phyloP scores from a whole-genome alignment of 1,140 invertebrate species.

The Papilio aristodemus region DNA sequence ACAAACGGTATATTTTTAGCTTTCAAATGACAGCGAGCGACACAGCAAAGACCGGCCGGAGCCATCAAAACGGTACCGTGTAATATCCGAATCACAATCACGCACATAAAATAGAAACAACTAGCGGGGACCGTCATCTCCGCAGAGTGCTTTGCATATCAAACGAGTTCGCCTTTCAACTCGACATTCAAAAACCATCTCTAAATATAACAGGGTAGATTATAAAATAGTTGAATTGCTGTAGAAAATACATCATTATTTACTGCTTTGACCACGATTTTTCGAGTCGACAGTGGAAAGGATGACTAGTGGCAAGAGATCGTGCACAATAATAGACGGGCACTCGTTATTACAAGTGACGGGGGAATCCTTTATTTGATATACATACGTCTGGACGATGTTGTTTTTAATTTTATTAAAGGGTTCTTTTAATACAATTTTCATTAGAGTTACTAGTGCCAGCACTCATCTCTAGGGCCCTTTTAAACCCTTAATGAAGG shows the following conservation, averaged over 20 bases:
- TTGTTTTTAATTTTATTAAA: conserved; percentile 18
- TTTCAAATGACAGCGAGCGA: neutral
- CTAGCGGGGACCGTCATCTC: conserved; percentile 24
- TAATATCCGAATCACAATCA: conserved; percentile 32
- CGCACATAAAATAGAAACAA: conserved; percentile 34
- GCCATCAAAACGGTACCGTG: conserved; percentile 31
- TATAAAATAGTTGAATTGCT: neutral
- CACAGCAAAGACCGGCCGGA: conserved; percentile 10
- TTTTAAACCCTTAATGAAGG: neutral
- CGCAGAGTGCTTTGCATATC: conserved; percentile 28
- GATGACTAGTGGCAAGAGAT: conserved; percentile 31
- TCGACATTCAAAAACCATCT: conserved; percentile 1
- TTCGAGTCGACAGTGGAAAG: conserved; percentile 33
- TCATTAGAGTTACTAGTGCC: conserved; percentile 7
- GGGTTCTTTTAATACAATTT: conserved; percentile 1
- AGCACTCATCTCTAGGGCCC: neutral
- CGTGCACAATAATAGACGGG: conserved; percentile 32
- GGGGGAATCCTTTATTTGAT: neutral
- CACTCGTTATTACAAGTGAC: conserved; percentile 18
- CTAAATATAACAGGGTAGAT: neutral
- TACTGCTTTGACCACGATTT: conserved; percentile 34
- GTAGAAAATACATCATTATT: conserved; percentile 30
- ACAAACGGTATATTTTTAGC: neutral
- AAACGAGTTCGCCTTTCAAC: conserved; percentile 13
- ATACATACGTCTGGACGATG: conserved; percentile 8